Evolutionary conservation across 1,140 invertebrate genomes (phyloP).

Genomic region (Lordiphosa stackelbergi): DNA sequence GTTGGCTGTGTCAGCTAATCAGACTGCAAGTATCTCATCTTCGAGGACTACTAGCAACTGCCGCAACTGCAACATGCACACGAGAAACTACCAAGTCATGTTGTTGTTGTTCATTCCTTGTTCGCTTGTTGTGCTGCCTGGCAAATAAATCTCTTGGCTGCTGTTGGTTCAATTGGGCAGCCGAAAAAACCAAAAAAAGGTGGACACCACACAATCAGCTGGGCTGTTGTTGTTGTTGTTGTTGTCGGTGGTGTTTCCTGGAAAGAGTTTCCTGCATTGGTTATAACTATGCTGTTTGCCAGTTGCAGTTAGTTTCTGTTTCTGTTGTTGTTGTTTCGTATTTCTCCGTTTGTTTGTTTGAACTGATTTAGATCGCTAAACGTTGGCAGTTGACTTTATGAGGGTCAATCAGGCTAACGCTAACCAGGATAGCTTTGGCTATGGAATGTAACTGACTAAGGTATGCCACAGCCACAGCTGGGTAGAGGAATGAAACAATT

Average conservation of each 20-base stretch:
- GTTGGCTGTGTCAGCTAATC: conserved; percentile 69
- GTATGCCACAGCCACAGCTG: conserved; percentile 9
- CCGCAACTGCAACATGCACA: conserved; percentile 63
- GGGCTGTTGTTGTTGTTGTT: conserved; percentile 6
- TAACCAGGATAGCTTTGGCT: conserved; percentile 16
- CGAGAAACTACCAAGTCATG: conserved; percentile 75
- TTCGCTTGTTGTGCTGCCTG: conserved; percentile 32
- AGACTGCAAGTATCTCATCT: conserved; percentile 76
- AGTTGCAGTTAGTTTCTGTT: conserved; percentile 21
- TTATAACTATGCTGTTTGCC: conserved; percentile 57
- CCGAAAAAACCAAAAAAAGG: conserved; percentile 47
- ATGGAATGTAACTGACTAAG: neutral
- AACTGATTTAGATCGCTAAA: conserved; percentile 61
- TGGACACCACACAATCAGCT: conserved; percentile 69
- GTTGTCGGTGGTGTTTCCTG: conserved; percentile 57
- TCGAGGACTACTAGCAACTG: conserved; percentile 75
- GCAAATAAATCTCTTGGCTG: conserved; percentile 68
- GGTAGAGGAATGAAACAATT: neutral
- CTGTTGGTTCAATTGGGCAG: conserved; percentile 56
- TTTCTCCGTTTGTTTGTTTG: conserved; percentile 21
- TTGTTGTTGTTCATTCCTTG: conserved; percentile 56
- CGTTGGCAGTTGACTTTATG: conserved; percentile 66
- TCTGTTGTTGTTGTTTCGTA: neutral
- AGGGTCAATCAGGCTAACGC: conserved; percentile 64
- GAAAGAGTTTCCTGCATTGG: conserved; percentile 72